Conservation (phyloP, 2,113 vertebrate genomes). For the Tor tambroides region DNA sequence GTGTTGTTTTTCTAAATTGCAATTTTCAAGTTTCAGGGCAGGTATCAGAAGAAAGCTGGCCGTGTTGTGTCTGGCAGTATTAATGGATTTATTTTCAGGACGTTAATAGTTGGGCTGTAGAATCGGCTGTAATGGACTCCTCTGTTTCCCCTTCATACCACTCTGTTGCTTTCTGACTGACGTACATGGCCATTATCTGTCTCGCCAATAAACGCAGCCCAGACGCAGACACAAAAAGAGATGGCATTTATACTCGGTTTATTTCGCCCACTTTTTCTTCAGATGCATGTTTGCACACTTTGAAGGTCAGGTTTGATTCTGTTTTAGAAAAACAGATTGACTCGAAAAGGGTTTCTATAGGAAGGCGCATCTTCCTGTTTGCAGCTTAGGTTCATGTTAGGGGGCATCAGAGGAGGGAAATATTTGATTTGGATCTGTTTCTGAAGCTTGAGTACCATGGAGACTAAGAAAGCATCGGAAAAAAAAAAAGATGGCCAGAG, state of each 20-base stretch:
- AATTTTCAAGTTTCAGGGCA: conserved; percentile 32
- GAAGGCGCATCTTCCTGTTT: background rate
- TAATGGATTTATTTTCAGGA: conserved; percentile 48
- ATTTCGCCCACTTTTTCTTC: background rate
- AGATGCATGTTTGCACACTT: conserved; percentile 8
- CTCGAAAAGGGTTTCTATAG: background rate
- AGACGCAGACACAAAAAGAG: background rate
- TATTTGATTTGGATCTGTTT: background rate
- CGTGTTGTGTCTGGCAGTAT: conserved; percentile 10
- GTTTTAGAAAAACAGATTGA: conserved; percentile 1
- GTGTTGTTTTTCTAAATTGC: conserved; percentile 42
- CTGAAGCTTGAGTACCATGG: background rate
- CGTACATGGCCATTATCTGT: conserved; percentile 37
- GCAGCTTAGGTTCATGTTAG: background rate
- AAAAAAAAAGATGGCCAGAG: background rate
- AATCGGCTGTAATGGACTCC: conserved; percentile 33
- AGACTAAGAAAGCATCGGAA: background rate
- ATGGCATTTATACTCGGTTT: background rate
- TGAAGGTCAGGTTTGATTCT: background rate
- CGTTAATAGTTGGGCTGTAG: conserved; percentile 46
- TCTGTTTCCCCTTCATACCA: conserved; percentile 23
- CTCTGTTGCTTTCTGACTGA: conserved; percentile 43
- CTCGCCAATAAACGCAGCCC: background rate
- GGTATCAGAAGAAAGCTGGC: conserved; percentile 37
- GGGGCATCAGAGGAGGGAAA: background rate